These are phyloP conservation scores for Macrobrachium rosenbergii DNA, from an alignment of 1,140 invertebrate species.

Conservation along the genomic window DNA sequence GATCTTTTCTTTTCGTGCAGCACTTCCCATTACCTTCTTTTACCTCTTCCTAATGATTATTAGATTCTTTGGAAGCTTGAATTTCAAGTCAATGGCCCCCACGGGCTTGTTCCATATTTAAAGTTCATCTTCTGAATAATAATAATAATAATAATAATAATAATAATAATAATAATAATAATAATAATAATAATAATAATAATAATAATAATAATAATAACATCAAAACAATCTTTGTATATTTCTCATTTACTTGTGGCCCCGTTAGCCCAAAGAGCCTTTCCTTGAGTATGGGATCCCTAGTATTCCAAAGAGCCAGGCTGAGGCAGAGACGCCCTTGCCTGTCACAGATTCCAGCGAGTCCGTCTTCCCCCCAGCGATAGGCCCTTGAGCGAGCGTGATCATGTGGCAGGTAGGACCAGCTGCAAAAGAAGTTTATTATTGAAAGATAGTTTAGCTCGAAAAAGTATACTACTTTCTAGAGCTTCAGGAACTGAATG, in stretches of 20 bases:
- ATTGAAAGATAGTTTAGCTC: too few species aligned
- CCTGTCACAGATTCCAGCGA: conserved; percentile 70
- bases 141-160: background rate
- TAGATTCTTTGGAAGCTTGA: too few species aligned
- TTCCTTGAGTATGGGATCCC: conserved; percentile 71
- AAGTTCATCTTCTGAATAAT: too few species aligned
- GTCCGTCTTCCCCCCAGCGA: conserved; percentile 72
- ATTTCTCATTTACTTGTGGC: conserved; percentile 68
- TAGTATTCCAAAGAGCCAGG: conserved; percentile 71
- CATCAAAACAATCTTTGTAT: background rate
- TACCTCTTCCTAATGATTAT: too few species aligned
- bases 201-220: background rate
- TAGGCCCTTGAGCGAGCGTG: conserved; percentile 70
- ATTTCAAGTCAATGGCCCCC: too few species aligned
- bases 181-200: background rate
- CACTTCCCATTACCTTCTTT: too few species aligned
- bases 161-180: background rate
- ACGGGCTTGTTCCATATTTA: too few species aligned
- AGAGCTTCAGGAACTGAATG: too few species aligned
- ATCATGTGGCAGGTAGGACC: conserved; percentile 71
- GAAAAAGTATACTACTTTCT: too few species aligned
- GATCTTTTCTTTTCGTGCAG: too few species aligned
- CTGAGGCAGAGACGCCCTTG: conserved; percentile 70
- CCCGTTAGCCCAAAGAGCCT: conserved; percentile 71
- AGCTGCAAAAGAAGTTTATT: conserved; percentile 66